Evolutionary conservation across 2,797 vertebrate species (phyloP).

Genomic region (Oceanodroma leucorhoa): DNA sequence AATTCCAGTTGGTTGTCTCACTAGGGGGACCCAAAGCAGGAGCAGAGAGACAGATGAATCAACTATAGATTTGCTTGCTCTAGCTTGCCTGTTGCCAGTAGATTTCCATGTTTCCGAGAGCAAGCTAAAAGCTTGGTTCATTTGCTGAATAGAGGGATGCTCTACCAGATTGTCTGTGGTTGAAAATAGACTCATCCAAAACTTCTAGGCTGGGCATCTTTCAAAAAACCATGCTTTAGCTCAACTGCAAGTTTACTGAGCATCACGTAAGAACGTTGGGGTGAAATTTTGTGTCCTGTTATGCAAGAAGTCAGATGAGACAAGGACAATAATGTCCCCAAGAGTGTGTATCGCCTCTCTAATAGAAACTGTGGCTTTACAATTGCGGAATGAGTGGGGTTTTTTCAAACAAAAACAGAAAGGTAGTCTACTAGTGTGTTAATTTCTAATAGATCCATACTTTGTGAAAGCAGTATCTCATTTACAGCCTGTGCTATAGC

Average conservation of each 20-base stretch:
- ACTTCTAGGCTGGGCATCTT: not conserved
- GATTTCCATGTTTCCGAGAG: conserved; percentile 13
- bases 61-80: conserved; percentile 17
- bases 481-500: not conserved
- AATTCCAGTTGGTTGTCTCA: not conserved
- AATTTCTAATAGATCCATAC: not conserved
- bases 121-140: not conserved
- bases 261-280: not conserved
- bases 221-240: not conserved
- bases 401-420: not conserved
- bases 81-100: conserved; percentile 7
- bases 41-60: conserved; percentile 45
- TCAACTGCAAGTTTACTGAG: not conserved
- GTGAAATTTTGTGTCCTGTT: not conserved
- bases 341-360: not conserved
- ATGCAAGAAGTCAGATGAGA: not conserved
- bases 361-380: not conserved
- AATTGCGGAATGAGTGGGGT: not conserved
- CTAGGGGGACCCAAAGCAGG: conserved; percentile 3
- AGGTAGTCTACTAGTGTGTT: not conserved
- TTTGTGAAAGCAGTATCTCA: not conserved
- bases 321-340: not conserved
- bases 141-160: conserved; percentile 4
- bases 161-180: not conserved
- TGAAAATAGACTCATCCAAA: not conserved